These are phyloP conservation scores for Macrostomum lignano DNA, from an alignment of 1,140 invertebrate species.

Conservation along the genomic window DNA sequence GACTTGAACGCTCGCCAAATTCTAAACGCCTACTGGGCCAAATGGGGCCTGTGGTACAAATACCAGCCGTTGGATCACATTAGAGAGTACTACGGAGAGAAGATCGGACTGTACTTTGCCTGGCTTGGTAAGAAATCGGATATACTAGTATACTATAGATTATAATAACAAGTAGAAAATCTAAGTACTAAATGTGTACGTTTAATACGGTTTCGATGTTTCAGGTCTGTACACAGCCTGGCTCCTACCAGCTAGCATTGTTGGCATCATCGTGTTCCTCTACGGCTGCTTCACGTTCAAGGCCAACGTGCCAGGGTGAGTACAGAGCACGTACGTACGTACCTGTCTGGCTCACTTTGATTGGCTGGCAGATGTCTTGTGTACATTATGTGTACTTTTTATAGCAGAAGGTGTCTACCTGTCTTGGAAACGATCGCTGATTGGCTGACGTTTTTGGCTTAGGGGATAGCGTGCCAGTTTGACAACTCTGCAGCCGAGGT, in stretches of 20 bases:
- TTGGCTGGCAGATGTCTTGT: no score
- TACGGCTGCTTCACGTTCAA: constrained; percentile 38
- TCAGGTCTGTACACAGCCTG: constrained; percentile 58
- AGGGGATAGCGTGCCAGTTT: no score
- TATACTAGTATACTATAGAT: neutral
- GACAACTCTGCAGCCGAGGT: no score
- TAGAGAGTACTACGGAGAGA: constrained; percentile 26
- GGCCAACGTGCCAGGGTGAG: constrained; percentile 27
- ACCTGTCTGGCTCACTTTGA: neutral
- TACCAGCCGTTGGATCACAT: constrained; percentile 17
- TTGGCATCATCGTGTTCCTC: constrained; percentile 49
- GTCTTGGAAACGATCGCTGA: no score
- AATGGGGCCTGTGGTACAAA: constrained; percentile 36
- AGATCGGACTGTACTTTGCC: constrained; percentile 29
- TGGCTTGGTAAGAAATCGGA: constrained; percentile 12
- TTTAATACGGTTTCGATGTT: neutral
- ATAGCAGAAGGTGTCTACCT: no score
- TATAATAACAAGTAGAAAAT: no score
- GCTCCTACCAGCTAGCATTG: constrained; percentile 54
- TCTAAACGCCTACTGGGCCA: constrained; percentile 37
- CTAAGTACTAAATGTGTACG: neutral
- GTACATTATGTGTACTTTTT: no score
- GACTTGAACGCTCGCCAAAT: constrained; percentile 17
- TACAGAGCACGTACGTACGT: constrained; percentile 5
- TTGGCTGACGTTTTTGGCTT: no score